A percentile compares a stretch with the other conserved stretches of the same genome.
Evolutionary conservation across 2,888 invertebrate genomes (phyloP).

Genomic region (Tenodera sinensis): DNA sequence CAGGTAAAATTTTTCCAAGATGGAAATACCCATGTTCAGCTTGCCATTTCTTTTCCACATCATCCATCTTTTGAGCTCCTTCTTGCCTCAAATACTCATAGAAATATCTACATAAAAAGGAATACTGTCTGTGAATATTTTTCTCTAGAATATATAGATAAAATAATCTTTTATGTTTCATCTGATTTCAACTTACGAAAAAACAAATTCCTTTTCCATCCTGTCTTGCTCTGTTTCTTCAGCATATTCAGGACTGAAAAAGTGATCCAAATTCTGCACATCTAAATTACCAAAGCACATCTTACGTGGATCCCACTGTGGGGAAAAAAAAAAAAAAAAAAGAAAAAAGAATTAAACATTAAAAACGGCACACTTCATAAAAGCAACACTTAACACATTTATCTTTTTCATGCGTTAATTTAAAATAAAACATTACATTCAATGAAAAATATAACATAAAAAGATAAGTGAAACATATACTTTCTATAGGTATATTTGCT

Average conservation of each 20-base stretch:
- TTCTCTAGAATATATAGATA: no score
- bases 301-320: background rate
- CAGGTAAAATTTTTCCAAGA: background rate
- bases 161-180: no score
- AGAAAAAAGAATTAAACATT: no score
- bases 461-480: no score
- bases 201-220: background rate
- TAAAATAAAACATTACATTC: no score
- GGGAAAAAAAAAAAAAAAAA: no score
- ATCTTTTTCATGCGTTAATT: no score
- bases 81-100: constrained; percentile 17
- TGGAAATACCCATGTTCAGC: background rate
- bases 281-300: background rate
- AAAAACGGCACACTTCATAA: no score
- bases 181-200: background rate
- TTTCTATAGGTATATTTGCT: no score
- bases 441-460: no score
- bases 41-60: constrained; percentile 15
- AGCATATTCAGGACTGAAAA: background rate
- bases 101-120: constrained; percentile 6
- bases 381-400: no score
- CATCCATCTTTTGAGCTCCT: constrained; percentile 12
- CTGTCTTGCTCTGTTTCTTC: background rate
- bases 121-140: no score
- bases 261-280: background rate